Conservation (phyloP, 2,888 invertebrate species). For the Leucozona laternaria region DNA sequence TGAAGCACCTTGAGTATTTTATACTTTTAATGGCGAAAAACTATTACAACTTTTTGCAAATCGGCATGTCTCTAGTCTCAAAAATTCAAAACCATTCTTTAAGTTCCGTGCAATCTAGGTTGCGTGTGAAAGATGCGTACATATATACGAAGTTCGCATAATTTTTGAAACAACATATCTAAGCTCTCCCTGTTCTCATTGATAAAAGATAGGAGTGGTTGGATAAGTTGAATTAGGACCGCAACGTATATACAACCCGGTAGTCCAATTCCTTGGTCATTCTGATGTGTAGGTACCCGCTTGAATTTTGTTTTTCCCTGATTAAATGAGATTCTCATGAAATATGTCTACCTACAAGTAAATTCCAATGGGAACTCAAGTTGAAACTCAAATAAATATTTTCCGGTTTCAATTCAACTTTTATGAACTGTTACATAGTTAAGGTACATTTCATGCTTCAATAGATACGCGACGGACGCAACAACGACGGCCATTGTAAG, state of each 20-base stretch:
- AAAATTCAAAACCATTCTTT: too few species aligned
- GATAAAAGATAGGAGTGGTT: neutral
- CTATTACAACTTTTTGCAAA: too few species aligned
- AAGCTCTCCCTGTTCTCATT: too few species aligned
- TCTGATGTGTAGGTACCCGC: neutral
- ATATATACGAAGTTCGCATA: too few species aligned
- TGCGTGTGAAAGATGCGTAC: too few species aligned
- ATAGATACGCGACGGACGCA: conserved; percentile 50
- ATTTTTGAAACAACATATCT: too few species aligned
- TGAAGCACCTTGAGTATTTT: too few species aligned
- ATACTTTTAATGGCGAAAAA: too few species aligned
- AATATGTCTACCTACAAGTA: conserved; percentile 14
- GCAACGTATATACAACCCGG: neutral
- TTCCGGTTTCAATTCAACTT: conserved; percentile 74
- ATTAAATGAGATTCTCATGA: conserved; percentile 41
- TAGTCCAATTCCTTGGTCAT: neutral
- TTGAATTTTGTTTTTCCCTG: neutral
- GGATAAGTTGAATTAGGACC: neutral
- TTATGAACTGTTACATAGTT: conserved; percentile 30
- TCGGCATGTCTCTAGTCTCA: too few species aligned
- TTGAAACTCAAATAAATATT: conserved; percentile 69
- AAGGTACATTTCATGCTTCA: conserved; percentile 57
- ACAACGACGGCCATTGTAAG: conserved; percentile 6
- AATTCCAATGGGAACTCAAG: conserved; percentile 53
- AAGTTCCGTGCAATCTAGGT: too few species aligned